These are phyloP conservation scores for Meteorus colon DNA, from an alignment of 2,888 invertebrate species.

Conservation along the genomic window DNA sequence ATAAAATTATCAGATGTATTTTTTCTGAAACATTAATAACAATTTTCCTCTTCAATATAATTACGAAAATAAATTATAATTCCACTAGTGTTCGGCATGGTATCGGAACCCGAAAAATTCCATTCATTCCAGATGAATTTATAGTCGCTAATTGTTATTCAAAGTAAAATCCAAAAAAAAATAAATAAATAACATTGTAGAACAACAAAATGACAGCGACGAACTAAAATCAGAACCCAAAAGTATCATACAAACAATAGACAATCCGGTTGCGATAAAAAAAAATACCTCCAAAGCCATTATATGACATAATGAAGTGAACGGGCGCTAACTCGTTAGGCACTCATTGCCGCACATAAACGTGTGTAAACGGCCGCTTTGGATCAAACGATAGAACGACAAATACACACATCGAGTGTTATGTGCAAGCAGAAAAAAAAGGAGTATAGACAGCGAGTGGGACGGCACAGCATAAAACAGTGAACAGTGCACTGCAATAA, in stretches of 20 bases:
- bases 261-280: too few relatives aligned
- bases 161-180: too few relatives aligned
- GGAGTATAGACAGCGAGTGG: background rate
- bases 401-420: conserved; percentile 16
- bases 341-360: conserved; percentile 47
- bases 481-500: conserved; percentile 12
- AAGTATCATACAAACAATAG: background rate
- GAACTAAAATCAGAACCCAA: too few relatives aligned
- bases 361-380: conserved; percentile 40
- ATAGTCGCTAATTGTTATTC: too few relatives aligned
- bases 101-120: background rate
- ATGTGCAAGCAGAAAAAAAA: conserved; percentile 15
- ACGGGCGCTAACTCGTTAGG: conserved; percentile 51
- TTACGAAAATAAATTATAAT: background rate
- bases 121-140: too few relatives aligned
- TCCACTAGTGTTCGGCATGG: background rate
- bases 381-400: conserved; percentile 20
- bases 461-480: conserved; percentile 35
- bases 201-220: too few relatives aligned
- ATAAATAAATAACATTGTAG: too few relatives aligned
- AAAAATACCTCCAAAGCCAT: conserved; percentile 40
- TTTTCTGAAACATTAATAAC: background rate
- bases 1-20: background rate
- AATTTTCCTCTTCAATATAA: background rate
- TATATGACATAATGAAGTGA: conserved; percentile 27